phyloP scores from a whole-genome alignment of 2,888 invertebrate genomes.

The Apamea monoglypha region DNA sequence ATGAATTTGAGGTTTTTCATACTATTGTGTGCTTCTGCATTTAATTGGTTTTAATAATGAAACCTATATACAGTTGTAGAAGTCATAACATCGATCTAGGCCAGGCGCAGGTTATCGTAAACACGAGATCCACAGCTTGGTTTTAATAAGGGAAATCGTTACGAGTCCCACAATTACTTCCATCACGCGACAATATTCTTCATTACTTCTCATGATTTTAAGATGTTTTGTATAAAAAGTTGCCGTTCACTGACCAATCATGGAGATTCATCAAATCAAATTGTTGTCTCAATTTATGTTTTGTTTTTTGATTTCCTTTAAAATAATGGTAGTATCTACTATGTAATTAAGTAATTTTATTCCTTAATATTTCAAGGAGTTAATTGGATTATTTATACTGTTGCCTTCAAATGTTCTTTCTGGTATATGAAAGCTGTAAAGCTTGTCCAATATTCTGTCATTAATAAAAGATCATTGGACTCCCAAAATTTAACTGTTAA shows the following conservation, averaged over 20 bases:
- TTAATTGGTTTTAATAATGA: not conserved
- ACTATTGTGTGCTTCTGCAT: not conserved
- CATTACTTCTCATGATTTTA: slow-evolving; percentile 28
- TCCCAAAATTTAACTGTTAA: not conserved
- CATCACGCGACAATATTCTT: slow-evolving; percentile 51
- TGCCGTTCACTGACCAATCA: slow-evolving; percentile 30
- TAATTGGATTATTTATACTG: not conserved
- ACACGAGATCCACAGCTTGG: slow-evolving; percentile 46
- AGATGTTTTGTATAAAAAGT: slow-evolving; percentile 33
- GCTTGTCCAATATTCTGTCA: not conserved
- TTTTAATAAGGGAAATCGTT: slow-evolving; percentile 41
- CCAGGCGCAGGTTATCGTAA: slow-evolving; percentile 33
- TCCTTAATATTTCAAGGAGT: not conserved
- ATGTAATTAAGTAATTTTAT: not conserved
- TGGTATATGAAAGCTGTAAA: not conserved
- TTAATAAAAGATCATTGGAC: not conserved
- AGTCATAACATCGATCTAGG: slow-evolving; percentile 45
- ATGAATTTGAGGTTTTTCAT: not conserved
- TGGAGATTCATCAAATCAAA: slow-evolving; percentile 20
- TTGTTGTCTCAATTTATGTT: slow-evolving; percentile 2
- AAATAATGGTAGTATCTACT: not conserved
- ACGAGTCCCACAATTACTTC: slow-evolving; percentile 41
- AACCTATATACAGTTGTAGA: not conserved
- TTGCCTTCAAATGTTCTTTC: not conserved
- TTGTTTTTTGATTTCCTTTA: not conserved